A percentile compares a stretch with the other conserved stretches of the same genome.
Evolutionary conservation across 2,888 invertebrate genomes (phyloP).

Genomic region (Cantharis rufa): DNA sequence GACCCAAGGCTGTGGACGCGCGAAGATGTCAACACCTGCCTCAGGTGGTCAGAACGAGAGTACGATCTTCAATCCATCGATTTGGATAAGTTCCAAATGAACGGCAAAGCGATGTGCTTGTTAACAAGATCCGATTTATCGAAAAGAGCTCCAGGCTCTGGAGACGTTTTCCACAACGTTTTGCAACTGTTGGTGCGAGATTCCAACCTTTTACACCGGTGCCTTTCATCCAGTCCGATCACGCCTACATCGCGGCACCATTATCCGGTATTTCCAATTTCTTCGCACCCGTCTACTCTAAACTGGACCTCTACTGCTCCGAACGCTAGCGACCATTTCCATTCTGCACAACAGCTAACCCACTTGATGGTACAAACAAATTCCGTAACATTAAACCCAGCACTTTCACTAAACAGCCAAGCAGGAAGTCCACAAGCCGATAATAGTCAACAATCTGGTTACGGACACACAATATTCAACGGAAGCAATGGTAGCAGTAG

Average conservation of each 20-base stretch:
- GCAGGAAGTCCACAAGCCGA: constrained; percentile 83
- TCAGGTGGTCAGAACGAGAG: constrained; percentile 90
- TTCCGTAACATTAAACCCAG: constrained; percentile 88
- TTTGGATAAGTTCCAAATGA: constrained; percentile 94
- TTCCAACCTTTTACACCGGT: constrained; percentile 76
- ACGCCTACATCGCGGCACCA: constrained; percentile 77
- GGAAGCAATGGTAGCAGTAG: constrained; percentile 60
- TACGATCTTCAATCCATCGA: constrained; percentile 91
- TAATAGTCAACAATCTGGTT: constrained; percentile 48
- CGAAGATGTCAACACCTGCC: constrained; percentile 84
- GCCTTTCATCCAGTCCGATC: constrained; percentile 79
- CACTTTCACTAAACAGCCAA: constrained; percentile 86
- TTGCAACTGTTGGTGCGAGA: constrained; percentile 85
- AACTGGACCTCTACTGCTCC: constrained; percentile 66
- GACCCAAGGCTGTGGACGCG: constrained; percentile 91
- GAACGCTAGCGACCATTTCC: constrained; percentile 49
- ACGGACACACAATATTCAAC: constrained; percentile 54
- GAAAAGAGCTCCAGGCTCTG: constrained; percentile 89
- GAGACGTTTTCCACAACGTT: constrained; percentile 92
- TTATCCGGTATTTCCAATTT: constrained; percentile 74
- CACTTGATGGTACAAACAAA: constrained; percentile 78
- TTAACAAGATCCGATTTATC: constrained; percentile 88
- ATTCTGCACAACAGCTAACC: constrained; percentile 66
- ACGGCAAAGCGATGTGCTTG: constrained; percentile 91
- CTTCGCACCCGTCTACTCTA: constrained; percentile 80